Evolutionary conservation across 2,797 vertebrate species (phyloP).

Genomic region (Tragelaphus oryx): DNA sequence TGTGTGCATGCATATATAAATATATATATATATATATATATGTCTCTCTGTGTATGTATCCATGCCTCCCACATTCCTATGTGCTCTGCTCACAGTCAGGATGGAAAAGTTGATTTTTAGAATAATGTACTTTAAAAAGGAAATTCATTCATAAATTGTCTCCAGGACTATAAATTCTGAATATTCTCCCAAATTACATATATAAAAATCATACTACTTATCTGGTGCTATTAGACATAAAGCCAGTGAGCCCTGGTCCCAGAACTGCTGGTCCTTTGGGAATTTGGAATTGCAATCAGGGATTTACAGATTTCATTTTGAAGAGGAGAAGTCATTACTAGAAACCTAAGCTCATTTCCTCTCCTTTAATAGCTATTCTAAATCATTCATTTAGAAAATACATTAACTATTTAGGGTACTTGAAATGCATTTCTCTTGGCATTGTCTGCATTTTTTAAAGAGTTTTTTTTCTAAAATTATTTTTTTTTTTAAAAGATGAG

Average conservation of each 20-base stretch:
- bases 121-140: slow-evolving; percentile 75
- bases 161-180: slow-evolving; percentile 74
- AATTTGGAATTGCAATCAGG: slow-evolving; percentile 84
- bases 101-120: slow-evolving; percentile 68
- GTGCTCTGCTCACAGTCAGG: slow-evolving; percentile 62
- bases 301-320: slow-evolving; percentile 87
- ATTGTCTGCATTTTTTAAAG: slow-evolving; percentile 71
- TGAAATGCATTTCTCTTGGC: slow-evolving; percentile 71
- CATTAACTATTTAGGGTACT: slow-evolving; percentile 84
- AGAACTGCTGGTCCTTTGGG: slow-evolving; percentile 81
- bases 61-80: slow-evolving; percentile 29
- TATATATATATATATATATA: slow-evolving; percentile 63
- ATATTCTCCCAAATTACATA: slow-evolving; percentile 74
- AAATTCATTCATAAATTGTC: slow-evolving; percentile 74
- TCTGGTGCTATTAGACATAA: slow-evolving; percentile 71
- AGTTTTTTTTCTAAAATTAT: slow-evolving; percentile 75
- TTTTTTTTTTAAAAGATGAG: slow-evolving; percentile 70
- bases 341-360: slow-evolving; percentile 86
- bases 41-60: slow-evolving; percentile 6
- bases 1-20: slow-evolving; percentile 76
- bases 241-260: slow-evolving; percentile 77
- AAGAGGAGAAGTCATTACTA: slow-evolving; percentile 88
- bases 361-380: slow-evolving; percentile 86
- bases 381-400: slow-evolving; percentile 87
- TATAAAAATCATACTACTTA: slow-evolving; percentile 75